phyloP scores from a whole-genome alignment of 2,797 vertebrate species.

The Ctenochaetus hawaiiensis region DNA sequence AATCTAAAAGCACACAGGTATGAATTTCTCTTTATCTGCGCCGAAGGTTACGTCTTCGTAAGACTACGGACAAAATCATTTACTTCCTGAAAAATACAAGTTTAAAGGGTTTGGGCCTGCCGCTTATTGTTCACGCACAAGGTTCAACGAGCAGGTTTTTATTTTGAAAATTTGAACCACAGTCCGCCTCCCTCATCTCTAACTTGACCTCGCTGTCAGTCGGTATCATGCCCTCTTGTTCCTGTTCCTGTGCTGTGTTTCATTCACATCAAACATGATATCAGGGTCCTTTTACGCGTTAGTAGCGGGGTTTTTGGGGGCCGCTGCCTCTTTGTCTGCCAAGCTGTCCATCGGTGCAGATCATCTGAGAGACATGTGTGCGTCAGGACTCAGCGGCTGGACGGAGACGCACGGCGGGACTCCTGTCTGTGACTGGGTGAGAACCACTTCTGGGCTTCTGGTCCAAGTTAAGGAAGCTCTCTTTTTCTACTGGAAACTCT shows the following conservation, averaged over 20 bases:
- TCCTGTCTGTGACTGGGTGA: conserved; percentile 82
- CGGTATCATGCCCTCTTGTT: not conserved
- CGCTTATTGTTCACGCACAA: too few relatives aligned
- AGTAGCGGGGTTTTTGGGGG: conserved; percentile 86
- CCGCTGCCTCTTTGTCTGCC: conserved; percentile 87
- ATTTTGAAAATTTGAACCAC: not conserved
- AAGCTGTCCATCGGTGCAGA: conserved; percentile 88
- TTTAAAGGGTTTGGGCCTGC: too few relatives aligned
- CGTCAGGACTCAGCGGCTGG: conserved; percentile 59
- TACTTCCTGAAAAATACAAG: too few relatives aligned
- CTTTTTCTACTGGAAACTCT: not conserved
- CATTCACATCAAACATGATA: conserved; percentile 50
- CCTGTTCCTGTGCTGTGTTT: not conserved
- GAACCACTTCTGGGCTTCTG: not conserved
- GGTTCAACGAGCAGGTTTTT: conserved; percentile 3
- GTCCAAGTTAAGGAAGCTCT: not conserved
- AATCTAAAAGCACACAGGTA: too few relatives aligned
- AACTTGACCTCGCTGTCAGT: accelerated
- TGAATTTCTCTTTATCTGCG: too few relatives aligned
- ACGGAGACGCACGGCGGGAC: not conserved
- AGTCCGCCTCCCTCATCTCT: not conserved
- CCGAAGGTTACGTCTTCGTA: too few relatives aligned
- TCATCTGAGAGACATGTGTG: conserved; percentile 80
- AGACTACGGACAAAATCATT: too few relatives aligned
- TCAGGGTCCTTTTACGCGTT: conserved; percentile 75